Percentiles rank a stretch among this genome's conserved stretches.
phyloP scores from a whole-genome alignment of 2,113 vertebrate species.

The Perognathus longimembris region DNA sequence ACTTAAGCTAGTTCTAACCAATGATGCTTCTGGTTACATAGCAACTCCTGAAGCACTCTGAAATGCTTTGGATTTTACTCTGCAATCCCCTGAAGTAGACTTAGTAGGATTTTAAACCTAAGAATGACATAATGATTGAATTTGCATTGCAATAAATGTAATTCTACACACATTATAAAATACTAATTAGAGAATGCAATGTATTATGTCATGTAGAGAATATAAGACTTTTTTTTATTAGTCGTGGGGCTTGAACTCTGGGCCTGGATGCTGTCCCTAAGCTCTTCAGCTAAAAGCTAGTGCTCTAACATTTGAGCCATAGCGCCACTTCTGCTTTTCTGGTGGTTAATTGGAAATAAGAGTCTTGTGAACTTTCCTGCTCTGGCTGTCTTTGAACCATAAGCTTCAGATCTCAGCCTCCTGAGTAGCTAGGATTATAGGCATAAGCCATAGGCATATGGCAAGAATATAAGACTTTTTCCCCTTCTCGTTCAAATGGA shows the following conservation, averaged over 20 bases:
- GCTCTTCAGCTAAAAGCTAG: too few species aligned
- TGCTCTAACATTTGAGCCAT: too few species aligned
- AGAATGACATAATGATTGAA: not conserved
- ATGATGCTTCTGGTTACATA: not conserved
- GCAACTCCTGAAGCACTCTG: not conserved
- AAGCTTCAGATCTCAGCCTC: too few species aligned
- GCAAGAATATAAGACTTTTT: not conserved
- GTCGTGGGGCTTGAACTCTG: too few species aligned
- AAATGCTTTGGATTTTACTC: slow-evolving; percentile 2
- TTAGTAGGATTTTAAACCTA: slow-evolving; percentile 32
- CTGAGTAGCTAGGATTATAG: too few species aligned
- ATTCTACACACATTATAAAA: slow-evolving; percentile 13
- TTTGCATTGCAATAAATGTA: slow-evolving; percentile 43
- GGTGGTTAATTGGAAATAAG: too few species aligned
- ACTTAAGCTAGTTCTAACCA: slow-evolving; percentile 6
- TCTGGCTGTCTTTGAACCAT: too few species aligned
- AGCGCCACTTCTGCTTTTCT: too few species aligned
- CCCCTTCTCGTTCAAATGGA: slow-evolving; percentile 14
- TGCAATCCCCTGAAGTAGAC: not conserved
- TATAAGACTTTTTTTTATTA: not conserved
- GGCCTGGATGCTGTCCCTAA: too few species aligned
- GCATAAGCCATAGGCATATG: too few species aligned
- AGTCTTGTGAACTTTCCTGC: too few species aligned
- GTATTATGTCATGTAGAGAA: not conserved
- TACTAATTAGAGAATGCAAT: slow-evolving; percentile 18